phyloP scores from a whole-genome alignment of 2,797 vertebrate genomes.

The Anguilla megastoma region DNA sequence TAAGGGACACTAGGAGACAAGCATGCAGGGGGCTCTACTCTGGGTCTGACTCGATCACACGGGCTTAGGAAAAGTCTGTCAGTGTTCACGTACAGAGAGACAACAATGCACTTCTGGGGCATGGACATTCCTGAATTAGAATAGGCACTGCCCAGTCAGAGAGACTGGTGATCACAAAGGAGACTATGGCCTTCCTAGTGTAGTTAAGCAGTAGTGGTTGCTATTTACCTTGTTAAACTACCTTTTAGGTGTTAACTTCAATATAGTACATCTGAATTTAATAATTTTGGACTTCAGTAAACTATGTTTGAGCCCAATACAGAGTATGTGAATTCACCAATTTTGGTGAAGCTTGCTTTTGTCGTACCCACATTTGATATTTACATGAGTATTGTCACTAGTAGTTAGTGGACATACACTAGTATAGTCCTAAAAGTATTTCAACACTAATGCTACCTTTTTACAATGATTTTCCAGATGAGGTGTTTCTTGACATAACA shows the following conservation, averaged over 20 bases:
- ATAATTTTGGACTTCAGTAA: not conserved
- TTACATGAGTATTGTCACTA: not conserved
- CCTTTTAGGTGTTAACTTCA: not conserved
- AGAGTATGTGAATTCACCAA: not conserved
- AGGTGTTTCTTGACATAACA: not conserved
- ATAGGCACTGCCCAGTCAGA: not conserved
- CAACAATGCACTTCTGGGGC: not conserved
- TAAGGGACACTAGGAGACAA: slow-evolving; percentile 71
- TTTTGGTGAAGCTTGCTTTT: not conserved
- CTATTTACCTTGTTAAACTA: not conserved
- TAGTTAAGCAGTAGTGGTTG: not conserved
- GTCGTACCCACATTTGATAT: not conserved
- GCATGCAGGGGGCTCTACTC: slow-evolving; percentile 57
- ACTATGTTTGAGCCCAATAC: not conserved
- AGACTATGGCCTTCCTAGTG: not conserved
- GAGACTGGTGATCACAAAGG: not conserved
- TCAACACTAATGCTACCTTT: not conserved
- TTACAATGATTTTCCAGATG: not conserved
- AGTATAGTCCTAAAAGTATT: too few species aligned
- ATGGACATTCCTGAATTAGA: not conserved
- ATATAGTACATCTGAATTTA: not conserved
- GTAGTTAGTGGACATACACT: too few species aligned
- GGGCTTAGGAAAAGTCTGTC: not conserved
- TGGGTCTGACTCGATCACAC: slow-evolving; percentile 9
- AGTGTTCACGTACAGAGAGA: not conserved